Base-by-base conservation (phyloP, 2,888 invertebrate species). In the Drosophila imparisetae region DNA sequence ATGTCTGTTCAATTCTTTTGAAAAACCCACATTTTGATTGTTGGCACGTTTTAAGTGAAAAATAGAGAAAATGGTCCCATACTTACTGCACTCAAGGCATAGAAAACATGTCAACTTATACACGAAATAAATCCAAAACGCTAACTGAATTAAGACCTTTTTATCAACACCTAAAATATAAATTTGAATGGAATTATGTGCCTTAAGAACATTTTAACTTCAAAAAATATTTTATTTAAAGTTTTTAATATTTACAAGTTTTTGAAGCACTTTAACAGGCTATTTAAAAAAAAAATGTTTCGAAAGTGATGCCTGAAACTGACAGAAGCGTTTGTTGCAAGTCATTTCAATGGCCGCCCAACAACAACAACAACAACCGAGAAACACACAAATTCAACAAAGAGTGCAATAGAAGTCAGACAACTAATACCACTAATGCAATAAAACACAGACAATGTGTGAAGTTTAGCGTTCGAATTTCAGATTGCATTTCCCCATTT, bases 371-470 rank as follows among this genome's bases (percentile, higher is more conserved):
- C 30, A 48, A 21, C 38, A 50, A 42, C 30, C 50, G 38, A 13
- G 24, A 52, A 62, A 50, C 18, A 48, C 10, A 48, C 45, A 57
- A 45, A 42, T 61, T 30, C 45, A 40, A 27, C 66, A 65, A 50
- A 38, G 54, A 54, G 50, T 63, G 45, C 54, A 32, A 60, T 38
- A 45, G 38, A 63, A 55, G 15, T 64, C 61, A 58, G 48, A 70
- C 67, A 66, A 52, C 30, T 21, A 27, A 55, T 36, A 49, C 64
- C 74, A 70, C 79, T 82, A 82, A 86, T 89, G 79, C 89, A 85
- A 87, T 85, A 87, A 85, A 87, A 78, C 67, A 73, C 86, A 85
- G 79, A 85, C 89, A 86, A 87, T 86, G 89, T 87, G 88, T 89
- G 86, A 82, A 86, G 88, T 77, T 87, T 79, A 76, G 80, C 86